A percentile compares a stretch with the other conserved stretches of the same genome.
Evolutionary conservation across 2,888 invertebrate species (phyloP).

Genomic region (Scrobipalpa costella): DNA sequence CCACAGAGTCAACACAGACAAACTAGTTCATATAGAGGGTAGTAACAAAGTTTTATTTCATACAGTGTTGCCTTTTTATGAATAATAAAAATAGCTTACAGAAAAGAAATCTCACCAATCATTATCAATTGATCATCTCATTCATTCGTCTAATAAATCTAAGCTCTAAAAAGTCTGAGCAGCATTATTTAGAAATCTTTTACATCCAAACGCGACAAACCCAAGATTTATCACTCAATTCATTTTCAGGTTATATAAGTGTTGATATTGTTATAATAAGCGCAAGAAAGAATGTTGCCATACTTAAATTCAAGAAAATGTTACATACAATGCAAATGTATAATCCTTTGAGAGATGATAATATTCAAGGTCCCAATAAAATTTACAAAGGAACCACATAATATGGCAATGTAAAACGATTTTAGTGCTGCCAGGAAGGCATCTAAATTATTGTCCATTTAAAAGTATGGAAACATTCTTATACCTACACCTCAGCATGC

Average conservation of each 20-base stretch:
- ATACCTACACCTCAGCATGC: not conserved
- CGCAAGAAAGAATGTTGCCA: not conserved
- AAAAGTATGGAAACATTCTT: not conserved
- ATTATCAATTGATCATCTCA: slow-evolving; percentile 4
- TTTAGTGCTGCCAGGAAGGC: not conserved
- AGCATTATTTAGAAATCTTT: not conserved
- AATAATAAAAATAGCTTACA: not conserved
- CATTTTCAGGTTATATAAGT: not conserved
- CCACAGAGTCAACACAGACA: not conserved
- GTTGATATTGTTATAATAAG: too few species aligned
- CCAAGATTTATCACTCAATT: not conserved
- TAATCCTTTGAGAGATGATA: too few species aligned
- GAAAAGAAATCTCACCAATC: not conserved
- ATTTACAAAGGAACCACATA: too few species aligned
- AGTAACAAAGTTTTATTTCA: not conserved
- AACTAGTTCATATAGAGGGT: too few species aligned
- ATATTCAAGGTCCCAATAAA: too few species aligned
- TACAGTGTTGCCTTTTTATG: not conserved
- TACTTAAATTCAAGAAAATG: not conserved
- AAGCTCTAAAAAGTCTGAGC: slow-evolving; percentile 1
- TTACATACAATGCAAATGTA: too few species aligned
- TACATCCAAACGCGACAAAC: not conserved
- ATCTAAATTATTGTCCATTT: not conserved
- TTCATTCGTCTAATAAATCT: slow-evolving; percentile 10
- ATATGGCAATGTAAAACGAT: not conserved